Evolutionary conservation across 2,888 invertebrate genomes (phyloP).

Genomic region (Lepeophtheirus nordmannii): DNA sequence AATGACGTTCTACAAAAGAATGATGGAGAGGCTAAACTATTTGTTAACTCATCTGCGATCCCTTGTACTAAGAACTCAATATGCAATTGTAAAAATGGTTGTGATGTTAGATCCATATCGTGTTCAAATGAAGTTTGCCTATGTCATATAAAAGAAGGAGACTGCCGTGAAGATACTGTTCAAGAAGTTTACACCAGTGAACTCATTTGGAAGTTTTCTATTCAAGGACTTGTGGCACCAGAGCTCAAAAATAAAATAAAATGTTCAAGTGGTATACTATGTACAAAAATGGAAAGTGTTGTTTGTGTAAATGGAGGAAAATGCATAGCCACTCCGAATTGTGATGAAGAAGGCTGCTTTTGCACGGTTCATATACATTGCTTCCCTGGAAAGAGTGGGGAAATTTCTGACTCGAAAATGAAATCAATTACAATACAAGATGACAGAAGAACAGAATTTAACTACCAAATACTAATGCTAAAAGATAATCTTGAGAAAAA

Average conservation of each 20-base stretch:
- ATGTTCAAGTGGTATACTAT: neutral
- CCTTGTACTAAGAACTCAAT: neutral
- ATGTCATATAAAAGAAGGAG: neutral
- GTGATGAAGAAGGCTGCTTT: too few species aligned
- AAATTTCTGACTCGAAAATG: too few species aligned
- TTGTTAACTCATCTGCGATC: neutral
- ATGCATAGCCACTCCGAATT: neutral
- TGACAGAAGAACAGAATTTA: too few species aligned
- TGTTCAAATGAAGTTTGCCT: neutral
- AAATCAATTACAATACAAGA: too few species aligned
- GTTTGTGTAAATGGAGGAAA: neutral
- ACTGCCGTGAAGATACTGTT: neutral
- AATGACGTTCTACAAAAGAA: neutral
- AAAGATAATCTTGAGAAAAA: too few species aligned
- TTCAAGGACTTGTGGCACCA: neutral
- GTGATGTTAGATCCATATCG: neutral
- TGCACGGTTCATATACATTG: too few species aligned
- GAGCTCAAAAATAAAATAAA: neutral
- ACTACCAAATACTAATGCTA: too few species aligned
- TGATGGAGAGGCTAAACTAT: neutral
- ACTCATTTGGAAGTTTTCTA: neutral
- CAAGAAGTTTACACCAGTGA: neutral
- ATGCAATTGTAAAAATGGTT: neutral
- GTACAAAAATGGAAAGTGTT: neutral
- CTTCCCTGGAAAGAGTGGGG: too few species aligned